These are phyloP conservation scores for Phlogophora meticulosa DNA, from an alignment of 2,888 invertebrate species.

Conservation along the genomic window DNA sequence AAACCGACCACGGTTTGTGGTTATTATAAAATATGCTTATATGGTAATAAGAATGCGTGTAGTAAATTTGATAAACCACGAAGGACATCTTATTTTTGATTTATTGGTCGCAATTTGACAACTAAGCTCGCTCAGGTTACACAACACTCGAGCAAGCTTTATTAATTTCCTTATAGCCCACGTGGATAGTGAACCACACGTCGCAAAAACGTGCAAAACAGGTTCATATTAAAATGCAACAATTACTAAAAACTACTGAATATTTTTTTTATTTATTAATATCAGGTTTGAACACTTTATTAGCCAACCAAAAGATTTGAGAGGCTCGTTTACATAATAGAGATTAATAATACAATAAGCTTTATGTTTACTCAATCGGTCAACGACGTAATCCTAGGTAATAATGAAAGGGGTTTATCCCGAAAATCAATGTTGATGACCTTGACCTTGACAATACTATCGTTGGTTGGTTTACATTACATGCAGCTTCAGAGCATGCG, in stretches of 20 bases:
- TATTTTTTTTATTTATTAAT: constrained; percentile 10
- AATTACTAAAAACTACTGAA: background rate
- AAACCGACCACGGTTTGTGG: background rate
- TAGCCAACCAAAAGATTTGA: background rate
- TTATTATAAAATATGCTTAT: background rate
- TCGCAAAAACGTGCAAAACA: background rate
- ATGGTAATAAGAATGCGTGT: background rate
- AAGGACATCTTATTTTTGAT: background rate
- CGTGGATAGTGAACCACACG: background rate
- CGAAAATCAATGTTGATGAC: constrained; percentile 6
- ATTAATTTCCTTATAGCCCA: constrained; percentile 5
- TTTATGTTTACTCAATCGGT: background rate
- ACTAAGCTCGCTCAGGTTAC: no score
- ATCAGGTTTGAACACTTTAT: constrained; percentile 13
- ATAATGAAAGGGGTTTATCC: background rate
- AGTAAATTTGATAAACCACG: background rate
- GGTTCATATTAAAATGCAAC: constrained; percentile 19
- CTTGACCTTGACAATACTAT: constrained; percentile 7
- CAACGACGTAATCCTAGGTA: background rate
- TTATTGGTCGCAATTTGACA: background rate
- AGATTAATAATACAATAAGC: background rate
- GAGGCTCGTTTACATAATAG: background rate
- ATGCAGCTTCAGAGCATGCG: background rate
- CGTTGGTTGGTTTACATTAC: constrained; percentile 7
- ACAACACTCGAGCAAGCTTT: background rate